These are phyloP conservation scores for Pluvialis apricaria DNA, from an alignment of 2,113 vertebrate species.

Conservation along the genomic window DNA sequence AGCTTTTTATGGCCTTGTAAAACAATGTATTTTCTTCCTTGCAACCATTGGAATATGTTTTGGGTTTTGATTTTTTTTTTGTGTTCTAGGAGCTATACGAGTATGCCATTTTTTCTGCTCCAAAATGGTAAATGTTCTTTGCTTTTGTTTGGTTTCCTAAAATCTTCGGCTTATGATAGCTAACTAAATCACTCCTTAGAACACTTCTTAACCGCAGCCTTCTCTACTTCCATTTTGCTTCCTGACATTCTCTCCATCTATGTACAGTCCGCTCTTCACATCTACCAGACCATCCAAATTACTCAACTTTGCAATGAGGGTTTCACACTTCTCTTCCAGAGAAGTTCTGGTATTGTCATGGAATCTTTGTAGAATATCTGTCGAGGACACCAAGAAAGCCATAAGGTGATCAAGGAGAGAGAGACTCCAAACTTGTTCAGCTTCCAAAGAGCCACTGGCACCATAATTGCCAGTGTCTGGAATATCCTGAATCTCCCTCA, in stretches of 20 bases:
- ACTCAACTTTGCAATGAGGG: not conserved
- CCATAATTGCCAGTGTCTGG: not conserved
- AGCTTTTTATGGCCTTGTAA: not conserved
- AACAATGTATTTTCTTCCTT: not conserved
- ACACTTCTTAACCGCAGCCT: not conserved
- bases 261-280: not conserved
- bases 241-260: not conserved
- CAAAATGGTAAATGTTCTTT: not conserved
- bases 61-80: not conserved
- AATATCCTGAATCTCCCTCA: not conserved
- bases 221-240: not conserved
- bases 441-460: not conserved
- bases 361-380: not conserved
- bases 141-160: not conserved
- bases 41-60: not conserved
- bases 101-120: not conserved
- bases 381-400: not conserved
- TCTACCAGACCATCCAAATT: not conserved
- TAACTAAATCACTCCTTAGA: not conserved
- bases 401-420: not conserved
- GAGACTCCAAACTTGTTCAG: not conserved
- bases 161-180: not conserved
- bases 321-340: not conserved
- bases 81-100: not conserved
- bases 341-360: not conserved